phyloP scores from a whole-genome alignment of 2,113 vertebrate genomes.

The Rattus rattus region DNA sequence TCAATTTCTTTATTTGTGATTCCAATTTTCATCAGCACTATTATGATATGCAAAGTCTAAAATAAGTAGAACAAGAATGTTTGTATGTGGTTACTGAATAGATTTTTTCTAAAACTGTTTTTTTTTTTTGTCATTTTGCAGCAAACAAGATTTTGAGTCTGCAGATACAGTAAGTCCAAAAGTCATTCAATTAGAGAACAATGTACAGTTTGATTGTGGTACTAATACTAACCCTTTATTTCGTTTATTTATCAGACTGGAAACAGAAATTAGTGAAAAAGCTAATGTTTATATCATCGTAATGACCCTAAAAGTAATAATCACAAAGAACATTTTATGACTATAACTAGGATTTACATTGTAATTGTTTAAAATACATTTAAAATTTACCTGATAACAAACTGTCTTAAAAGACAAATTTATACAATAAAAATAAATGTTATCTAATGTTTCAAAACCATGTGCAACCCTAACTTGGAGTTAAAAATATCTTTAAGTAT shows the following conservation, averaged over 20 bases:
- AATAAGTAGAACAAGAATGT: not conserved
- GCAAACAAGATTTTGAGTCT: constrained; percentile 83
- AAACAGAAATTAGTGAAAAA: not conserved
- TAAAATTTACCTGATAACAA: constrained; percentile 23
- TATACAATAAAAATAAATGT: constrained; percentile 29
- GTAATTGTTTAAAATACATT: not conserved
- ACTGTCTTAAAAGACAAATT: constrained; percentile 48
- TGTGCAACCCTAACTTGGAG: not conserved
- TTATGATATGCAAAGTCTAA: constrained; percentile 40
- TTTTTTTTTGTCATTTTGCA: constrained; percentile 67
- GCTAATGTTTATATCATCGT: constrained; percentile 26
- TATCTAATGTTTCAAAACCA: constrained; percentile 14
- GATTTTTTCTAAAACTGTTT: constrained; percentile 49
- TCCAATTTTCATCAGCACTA: constrained; percentile 28
- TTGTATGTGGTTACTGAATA: constrained; percentile 18
- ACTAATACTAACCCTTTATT: constrained; percentile 43
- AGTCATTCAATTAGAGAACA: constrained; percentile 21
- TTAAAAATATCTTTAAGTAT: constrained; percentile 25
- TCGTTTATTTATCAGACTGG: not conserved
- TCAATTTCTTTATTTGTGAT: not conserved
- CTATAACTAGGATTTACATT: constrained; percentile 11
- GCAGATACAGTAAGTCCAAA: constrained; percentile 81
- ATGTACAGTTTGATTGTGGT: constrained; percentile 22
- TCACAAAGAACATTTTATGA: constrained; percentile 23
- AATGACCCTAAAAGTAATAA: constrained; percentile 7